Evolutionary conservation across 2,797 vertebrate species (phyloP).

Genomic region (Rhinichthys osculus): DNA sequence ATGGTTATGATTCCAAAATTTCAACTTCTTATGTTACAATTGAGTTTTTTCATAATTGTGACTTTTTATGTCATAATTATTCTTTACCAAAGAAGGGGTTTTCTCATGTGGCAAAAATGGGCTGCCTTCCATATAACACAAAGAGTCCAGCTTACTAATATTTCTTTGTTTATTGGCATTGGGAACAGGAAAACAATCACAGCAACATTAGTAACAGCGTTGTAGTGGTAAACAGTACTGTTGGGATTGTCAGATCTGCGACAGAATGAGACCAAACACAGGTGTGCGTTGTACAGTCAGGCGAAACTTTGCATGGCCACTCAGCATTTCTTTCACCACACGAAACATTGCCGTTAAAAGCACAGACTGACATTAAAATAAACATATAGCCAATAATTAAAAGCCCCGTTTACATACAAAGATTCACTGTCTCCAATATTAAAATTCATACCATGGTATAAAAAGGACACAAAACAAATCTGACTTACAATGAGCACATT

Average conservation of each 20-base stretch:
- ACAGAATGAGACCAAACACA: slow-evolving; percentile 56
- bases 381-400: slow-evolving; percentile 3
- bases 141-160: slow-evolving; percentile 60
- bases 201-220: slow-evolving; percentile 71
- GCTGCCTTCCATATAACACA: neutral
- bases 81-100: neutral
- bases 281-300: slow-evolving; percentile 32
- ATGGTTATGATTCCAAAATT: neutral
- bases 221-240: slow-evolving; percentile 71
- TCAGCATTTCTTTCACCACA: slow-evolving; percentile 21
- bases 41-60: neutral
- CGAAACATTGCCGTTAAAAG: slow-evolving; percentile 23
- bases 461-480: slow-evolving; percentile 7
- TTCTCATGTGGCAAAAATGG: neutral
- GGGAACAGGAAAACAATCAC: slow-evolving; percentile 67
- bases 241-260: slow-evolving; percentile 78
- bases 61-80: neutral
- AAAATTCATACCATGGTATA: slow-evolving; percentile 41
- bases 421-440: slow-evolving; percentile 22
- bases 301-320: slow-evolving; percentile 2
- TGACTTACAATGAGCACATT: slow-evolving; percentile 15
- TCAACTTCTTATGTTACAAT: neutral
- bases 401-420: slow-evolving; percentile 24
- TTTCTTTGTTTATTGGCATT: slow-evolving; percentile 77
- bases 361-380: slow-evolving; percentile 30